Base-by-base conservation (phyloP, 2,797 vertebrate genomes). In the Macroramphosus scolopax region DNA sequence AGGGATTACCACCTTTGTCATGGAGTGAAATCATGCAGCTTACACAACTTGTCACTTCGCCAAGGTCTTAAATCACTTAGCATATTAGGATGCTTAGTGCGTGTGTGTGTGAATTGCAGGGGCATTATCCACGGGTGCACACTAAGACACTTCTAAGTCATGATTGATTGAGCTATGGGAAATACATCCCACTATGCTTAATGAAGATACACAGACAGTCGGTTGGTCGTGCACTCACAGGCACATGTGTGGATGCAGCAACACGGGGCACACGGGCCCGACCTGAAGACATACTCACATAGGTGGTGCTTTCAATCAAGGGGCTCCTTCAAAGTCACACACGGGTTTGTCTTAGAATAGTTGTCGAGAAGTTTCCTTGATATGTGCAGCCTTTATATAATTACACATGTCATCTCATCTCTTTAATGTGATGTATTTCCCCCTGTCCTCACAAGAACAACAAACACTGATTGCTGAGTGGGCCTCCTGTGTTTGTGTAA, bases 21-120 rank as follows among this genome's bases (percentile, higher is more conserved):
- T 32, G 48, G 52, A 72, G 51, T 66, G 58, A 76, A 78, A 78
- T 75, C 70, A 75, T 73, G 80, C 57, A 64, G 62, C 58, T 73
- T 74, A 81, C 81, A 78, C 78, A 84, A 82, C 64, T 78, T 55
- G 50, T 72, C 67, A 77, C 80, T 81, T 78, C 8, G 63, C 84
- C 78, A 79, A 61, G 78, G 69, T 81, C 71, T 70, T 86, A 83
- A 82, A 85, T 84, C 58, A 64, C 37, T 60, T 43, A 18, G 58
- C 20, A 22, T 65, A 82, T 85, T 80, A 81, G 70, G 65, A 77
- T 77, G 69, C 68, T 70, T 51, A 43, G 39, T 34, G 43, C 9
- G 36, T 46, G 53, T 28, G 49, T 29, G 14, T 62, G 26, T 52
- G 26, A 22, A 6, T 22, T 22, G 22, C 48, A 49, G 38, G 46